These are phyloP conservation scores for Calameuta idolon DNA, from an alignment of 2,888 invertebrate species.

Conservation along the genomic window DNA sequence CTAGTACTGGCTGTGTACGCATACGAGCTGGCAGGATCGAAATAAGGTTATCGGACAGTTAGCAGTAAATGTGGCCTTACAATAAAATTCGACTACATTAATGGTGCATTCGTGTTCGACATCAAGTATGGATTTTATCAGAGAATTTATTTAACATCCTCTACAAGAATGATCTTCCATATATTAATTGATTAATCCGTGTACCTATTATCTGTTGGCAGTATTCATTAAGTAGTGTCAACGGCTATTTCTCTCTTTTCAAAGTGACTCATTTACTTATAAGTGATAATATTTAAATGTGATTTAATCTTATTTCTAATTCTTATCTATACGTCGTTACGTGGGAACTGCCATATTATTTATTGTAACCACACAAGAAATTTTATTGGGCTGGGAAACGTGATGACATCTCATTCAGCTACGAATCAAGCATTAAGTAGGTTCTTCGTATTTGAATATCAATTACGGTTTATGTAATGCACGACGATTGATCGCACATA, in stretches of 20 bases:
- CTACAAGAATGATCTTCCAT: background rate
- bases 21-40: conserved; percentile 3
- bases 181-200: background rate
- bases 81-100: background rate
- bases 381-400: background rate
- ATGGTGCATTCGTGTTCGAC: background rate
- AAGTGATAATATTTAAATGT: background rate
- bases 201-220: background rate
- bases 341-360: background rate
- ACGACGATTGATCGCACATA: background rate
- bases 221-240: background rate
- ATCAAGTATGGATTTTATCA: background rate
- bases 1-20: conserved; percentile 32
- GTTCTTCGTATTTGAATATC: background rate
- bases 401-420: background rate
- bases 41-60: background rate
- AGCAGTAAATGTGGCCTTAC: background rate
- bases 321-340: background rate
- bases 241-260: background rate
- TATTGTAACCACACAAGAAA: background rate
- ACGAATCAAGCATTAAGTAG: background rate
- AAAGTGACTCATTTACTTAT: background rate
- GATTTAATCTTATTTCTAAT: background rate
- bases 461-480: background rate
- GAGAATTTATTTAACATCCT: background rate